phyloP scores from a whole-genome alignment of 2,888 invertebrate genomes.

The Apamea crenata region DNA sequence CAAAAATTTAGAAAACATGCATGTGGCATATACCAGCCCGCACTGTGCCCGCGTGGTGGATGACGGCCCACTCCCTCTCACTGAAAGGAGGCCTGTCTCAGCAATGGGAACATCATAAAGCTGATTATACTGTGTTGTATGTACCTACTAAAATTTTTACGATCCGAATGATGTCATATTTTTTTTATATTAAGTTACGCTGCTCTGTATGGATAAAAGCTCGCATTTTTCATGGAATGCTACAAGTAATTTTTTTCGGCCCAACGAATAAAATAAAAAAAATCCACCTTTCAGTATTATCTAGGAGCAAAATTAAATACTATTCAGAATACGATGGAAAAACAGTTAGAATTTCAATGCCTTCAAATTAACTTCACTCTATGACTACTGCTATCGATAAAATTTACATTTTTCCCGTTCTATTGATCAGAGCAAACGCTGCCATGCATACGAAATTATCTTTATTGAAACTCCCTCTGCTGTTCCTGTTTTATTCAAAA shows the following conservation, averaged over 20 bases:
- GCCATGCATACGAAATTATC: conserved; percentile 56
- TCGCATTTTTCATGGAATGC: not conserved
- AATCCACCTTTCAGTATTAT: not conserved
- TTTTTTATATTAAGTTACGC: not conserved
- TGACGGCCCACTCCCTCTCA: not conserved
- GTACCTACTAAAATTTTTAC: not conserved
- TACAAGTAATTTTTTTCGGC: not conserved
- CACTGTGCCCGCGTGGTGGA: not conserved
- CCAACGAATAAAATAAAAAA: not conserved
- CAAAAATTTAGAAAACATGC: not conserved
- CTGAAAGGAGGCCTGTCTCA: not conserved
- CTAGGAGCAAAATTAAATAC: not conserved
- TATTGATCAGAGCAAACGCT: conserved; percentile 32
- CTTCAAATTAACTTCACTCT: conserved; percentile 29
- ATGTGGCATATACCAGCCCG: not conserved
- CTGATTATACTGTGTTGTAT: not conserved
- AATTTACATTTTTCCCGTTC: conserved; percentile 43
- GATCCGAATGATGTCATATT: not conserved
- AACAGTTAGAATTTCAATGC: conserved; percentile 25
- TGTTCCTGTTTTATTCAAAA: conserved; percentile 48
- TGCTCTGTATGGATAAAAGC: not conserved
- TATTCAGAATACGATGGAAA: not conserved
- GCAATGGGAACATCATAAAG: not conserved
- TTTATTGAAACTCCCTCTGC: conserved; percentile 39
- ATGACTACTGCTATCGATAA: conserved; percentile 26